Conservation (phyloP, 2,797 vertebrate genomes). For the Synanceia verrucosa region DNA sequence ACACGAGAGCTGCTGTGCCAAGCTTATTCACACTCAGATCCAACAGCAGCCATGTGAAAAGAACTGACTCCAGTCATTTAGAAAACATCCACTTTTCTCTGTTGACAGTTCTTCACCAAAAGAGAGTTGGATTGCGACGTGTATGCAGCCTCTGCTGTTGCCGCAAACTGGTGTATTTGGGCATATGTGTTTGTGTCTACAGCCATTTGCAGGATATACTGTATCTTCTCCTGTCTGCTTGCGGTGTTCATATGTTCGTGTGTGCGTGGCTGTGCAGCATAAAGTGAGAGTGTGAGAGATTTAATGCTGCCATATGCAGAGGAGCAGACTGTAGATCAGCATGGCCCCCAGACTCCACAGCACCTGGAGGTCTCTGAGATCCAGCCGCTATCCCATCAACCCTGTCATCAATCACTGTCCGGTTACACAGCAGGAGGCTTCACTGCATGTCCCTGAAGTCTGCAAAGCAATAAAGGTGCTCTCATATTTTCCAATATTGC, state of each 20-base stretch:
- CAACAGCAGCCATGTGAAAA: constrained; percentile 39
- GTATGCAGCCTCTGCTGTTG: constrained; percentile 2
- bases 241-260: constrained; percentile 21
- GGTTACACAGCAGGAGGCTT: constrained; percentile 47
- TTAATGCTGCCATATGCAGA: constrained; percentile 40
- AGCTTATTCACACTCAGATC: constrained; percentile 9
- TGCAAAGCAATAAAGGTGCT: constrained; percentile 40
- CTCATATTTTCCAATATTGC: constrained; percentile 50
- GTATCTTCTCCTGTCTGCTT: constrained; percentile 10
- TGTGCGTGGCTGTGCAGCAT: constrained; percentile 7
- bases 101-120: constrained; percentile 30
- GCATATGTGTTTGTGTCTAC: background rate
- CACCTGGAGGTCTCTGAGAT: constrained; percentile 39
- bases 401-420: constrained; percentile 64
- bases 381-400: constrained; percentile 55
- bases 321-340: constrained; percentile 49
- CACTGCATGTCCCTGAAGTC: constrained; percentile 39
- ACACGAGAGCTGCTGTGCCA: constrained; percentile 29
- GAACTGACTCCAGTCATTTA: constrained; percentile 32
- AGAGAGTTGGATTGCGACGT: background rate
- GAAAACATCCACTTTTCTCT: constrained; percentile 46
- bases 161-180: background rate
- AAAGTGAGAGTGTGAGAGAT: constrained; percentile 38
- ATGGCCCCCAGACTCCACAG: constrained; percentile 31
- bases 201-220: background rate